phyloP scores from a whole-genome alignment of 2,888 invertebrate genomes.

The Amblyjoppa proteus region DNA sequence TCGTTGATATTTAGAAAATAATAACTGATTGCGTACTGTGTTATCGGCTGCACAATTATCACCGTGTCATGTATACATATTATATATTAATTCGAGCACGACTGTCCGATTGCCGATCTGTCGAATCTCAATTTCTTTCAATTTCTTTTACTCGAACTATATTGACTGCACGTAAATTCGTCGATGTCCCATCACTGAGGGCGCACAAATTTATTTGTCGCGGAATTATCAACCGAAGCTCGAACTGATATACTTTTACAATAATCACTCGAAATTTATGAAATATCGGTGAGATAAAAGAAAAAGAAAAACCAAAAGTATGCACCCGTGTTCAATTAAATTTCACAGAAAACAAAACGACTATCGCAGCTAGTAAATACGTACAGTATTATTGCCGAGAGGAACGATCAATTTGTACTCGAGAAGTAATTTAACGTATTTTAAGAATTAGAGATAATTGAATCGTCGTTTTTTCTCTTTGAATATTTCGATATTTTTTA shows the following conservation, averaged over 20 bases:
- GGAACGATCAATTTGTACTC: conserved; percentile 55
- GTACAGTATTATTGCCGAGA: conserved; percentile 62
- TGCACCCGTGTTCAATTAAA: conserved; percentile 57
- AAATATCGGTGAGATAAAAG: conserved; percentile 12
- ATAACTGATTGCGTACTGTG: conserved; percentile 34
- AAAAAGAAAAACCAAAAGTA: conserved; percentile 13
- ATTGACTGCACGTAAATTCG: conserved; percentile 6
- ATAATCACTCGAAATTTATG: neutral
- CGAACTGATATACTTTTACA: conserved; percentile 8
- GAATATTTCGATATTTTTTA: conserved; percentile 15
- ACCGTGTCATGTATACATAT: neutral
- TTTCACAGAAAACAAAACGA: conserved; percentile 23
- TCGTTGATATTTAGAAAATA: conserved; percentile 55
- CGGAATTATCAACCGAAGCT: conserved; percentile 6
- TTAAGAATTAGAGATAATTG: conserved; percentile 30
- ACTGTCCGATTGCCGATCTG: conserved; percentile 8
- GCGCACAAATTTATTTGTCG: conserved; percentile 5
- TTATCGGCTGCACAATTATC: conserved; percentile 26
- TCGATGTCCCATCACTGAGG: neutral
- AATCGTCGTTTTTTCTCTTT: conserved; percentile 4
- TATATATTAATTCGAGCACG: conserved; percentile 3
- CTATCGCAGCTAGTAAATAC: conserved; percentile 47
- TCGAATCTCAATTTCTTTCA: conserved; percentile 24
- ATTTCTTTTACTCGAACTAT: neutral
- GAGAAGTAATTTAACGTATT: conserved; percentile 44